Percentiles rank a stretch among this genome's conserved stretches.
Evolutionary conservation across 2,888 invertebrate species (phyloP).

Genomic region (Leptodirus hochenwartii): DNA sequence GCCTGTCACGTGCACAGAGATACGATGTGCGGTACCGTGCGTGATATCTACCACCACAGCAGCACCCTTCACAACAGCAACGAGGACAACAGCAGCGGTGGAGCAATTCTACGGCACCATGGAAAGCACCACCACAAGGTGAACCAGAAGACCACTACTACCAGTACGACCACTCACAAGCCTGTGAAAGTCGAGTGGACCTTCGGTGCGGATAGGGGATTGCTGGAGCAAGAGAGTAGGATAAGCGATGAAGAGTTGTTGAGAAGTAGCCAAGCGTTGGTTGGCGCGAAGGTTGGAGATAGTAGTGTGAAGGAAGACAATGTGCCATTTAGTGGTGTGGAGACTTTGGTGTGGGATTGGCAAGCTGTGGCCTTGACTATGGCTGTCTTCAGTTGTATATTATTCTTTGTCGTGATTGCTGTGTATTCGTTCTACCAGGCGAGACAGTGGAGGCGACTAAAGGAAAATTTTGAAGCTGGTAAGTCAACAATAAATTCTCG

Average conservation of each 20-base stretch:
- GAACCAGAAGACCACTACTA: slow-evolving; percentile 2
- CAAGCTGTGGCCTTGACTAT: slow-evolving; percentile 53
- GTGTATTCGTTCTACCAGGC: slow-evolving; percentile 60
- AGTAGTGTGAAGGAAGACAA: too few relatives aligned
- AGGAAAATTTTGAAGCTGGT: slow-evolving; percentile 63
- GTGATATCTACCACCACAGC: slow-evolving; percentile 29
- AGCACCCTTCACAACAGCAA: slow-evolving; percentile 16
- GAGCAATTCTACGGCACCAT: slow-evolving; percentile 8
- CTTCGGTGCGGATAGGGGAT: slow-evolving; percentile 26
- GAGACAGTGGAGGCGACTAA: slow-evolving; percentile 61
- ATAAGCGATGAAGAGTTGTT: slow-evolving; percentile 4
- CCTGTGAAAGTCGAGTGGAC: slow-evolving; percentile 29
- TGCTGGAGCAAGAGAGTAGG: slow-evolving; percentile 5
- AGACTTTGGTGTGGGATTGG: slow-evolving; percentile 46
- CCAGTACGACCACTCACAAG: slow-evolving; percentile 12
- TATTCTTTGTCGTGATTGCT: slow-evolving; percentile 63
- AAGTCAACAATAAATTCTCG: slow-evolving; percentile 19
- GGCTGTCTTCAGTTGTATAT: slow-evolving; percentile 56
- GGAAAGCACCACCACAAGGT: slow-evolving; percentile 14
- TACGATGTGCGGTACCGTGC: slow-evolving; percentile 52
- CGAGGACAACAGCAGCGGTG: slow-evolving; percentile 16
- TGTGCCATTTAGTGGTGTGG: slow-evolving; percentile 29
- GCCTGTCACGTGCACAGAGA: slow-evolving; percentile 61
- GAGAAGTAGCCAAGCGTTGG: slow-evolving; percentile 3
- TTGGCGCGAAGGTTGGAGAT: slow-evolving; percentile 17